Base-by-base conservation (phyloP, 92 coral and sea anemone species). In the Porites lobata region DNA sequence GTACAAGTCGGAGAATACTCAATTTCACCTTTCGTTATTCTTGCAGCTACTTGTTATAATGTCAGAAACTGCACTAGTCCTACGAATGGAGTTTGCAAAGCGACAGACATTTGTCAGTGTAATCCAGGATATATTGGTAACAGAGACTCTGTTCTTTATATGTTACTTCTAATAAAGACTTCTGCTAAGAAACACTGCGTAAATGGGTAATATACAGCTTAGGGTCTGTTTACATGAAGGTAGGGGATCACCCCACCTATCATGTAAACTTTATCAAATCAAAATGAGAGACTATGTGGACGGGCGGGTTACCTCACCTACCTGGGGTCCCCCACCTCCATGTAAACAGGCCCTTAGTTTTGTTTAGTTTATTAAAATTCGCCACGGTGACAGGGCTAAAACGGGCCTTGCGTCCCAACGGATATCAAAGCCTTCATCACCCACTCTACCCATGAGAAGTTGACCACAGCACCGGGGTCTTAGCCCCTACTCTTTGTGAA, bases 1-100 rank as follows among this genome's bases (percentile, higher is more conserved):
- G 72, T 68, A 3, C 72, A 68, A 68, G 69, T 65, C 14, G 72
- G 24, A 67, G 47, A 0, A 68, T 43, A 68, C 12, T 68, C 50
- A 68, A 17, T 15, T 21, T 21, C 17, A 68, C 12, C 22, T 68
- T 17, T 68, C 26, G 50, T 65, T 75, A 54, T 43, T 64, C 65
- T 43, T 43, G 8, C 65, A 86, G 92, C 94, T 21, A 83, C 91
- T 14, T 91, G 94, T 64, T 24, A 62, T 50, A 69, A 54, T 54
- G 90, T 89, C n/a, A 79, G 85, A 63, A 89, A 92, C 93, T 92
- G 95, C 51, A 92, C 93, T 17, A 74, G 84, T 58, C 75, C 80
- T 50, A 59, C 68, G 26, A 88, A 92, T 15, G 95, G 95, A 12
- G 54, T 58, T 1, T 92, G 95, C 54, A 74, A 85, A 51, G 76